phyloP scores from a whole-genome alignment of 2,113 vertebrate species.

The Sander vitreus region DNA sequence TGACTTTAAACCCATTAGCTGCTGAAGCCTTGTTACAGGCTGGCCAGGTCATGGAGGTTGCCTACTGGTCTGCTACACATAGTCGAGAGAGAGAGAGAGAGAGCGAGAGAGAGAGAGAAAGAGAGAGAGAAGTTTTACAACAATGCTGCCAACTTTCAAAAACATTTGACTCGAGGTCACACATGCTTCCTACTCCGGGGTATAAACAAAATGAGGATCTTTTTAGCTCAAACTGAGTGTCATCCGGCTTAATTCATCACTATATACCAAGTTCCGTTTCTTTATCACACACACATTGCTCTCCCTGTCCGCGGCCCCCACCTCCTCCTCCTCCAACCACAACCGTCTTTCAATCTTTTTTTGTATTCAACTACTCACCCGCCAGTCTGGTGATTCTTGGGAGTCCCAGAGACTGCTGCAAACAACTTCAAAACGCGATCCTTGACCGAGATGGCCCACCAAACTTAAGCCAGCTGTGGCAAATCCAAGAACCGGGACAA shows the following conservation, averaged over 20 bases:
- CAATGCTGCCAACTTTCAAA: slow-evolving; percentile 76
- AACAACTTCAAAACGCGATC: slow-evolving; percentile 83
- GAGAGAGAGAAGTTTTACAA: slow-evolving; percentile 68
- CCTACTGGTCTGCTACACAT: slow-evolving; percentile 39
- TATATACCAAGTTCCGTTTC: slow-evolving; percentile 51
- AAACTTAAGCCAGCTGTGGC: slow-evolving; percentile 74
- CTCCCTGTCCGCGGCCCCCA: slow-evolving; percentile 44
- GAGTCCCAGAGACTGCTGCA: slow-evolving; percentile 79
- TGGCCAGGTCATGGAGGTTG: slow-evolving; percentile 56
- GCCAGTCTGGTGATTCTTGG: slow-evolving; percentile 86
- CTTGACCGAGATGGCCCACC: slow-evolving; percentile 76
- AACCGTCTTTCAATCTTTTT: slow-evolving; percentile 59
- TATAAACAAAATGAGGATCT: slow-evolving; percentile 50
- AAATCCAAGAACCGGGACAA: slow-evolving; percentile 75
- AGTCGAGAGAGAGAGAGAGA: not conserved
- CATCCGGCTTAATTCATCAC: slow-evolving; percentile 58
- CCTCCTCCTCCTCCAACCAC: slow-evolving; percentile 48
- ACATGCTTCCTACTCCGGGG: slow-evolving; percentile 48
- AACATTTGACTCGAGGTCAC: slow-evolving; percentile 67
- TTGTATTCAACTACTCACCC: slow-evolving; percentile 81
- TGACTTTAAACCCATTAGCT: slow-evolving; percentile 44
- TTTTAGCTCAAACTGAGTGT: slow-evolving; percentile 30
- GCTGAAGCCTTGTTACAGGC: slow-evolving; percentile 31
- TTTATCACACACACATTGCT: slow-evolving; percentile 55
- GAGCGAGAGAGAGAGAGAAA: not conserved